Conservation (phyloP, 2,888 invertebrate genomes). For the Pasiphila rectangulata region DNA sequence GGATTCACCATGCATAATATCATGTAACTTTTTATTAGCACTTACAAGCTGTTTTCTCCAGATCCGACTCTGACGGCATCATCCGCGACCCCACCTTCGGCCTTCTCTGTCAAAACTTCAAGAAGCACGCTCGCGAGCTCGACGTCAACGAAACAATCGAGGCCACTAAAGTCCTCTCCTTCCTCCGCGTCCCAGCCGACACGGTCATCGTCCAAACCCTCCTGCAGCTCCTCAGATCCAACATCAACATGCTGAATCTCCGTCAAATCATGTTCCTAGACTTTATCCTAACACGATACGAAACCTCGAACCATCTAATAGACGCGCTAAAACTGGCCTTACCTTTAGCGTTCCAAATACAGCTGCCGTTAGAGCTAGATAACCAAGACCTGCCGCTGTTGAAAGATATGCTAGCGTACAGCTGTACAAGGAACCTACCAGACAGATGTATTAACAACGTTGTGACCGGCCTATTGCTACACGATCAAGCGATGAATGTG, state of each 20-base stretch:
- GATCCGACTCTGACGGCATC: constrained; percentile 61
- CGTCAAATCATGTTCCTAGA: constrained; percentile 83
- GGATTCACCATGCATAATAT: no score
- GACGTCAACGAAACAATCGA: constrained; percentile 79
- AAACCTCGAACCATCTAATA: constrained; percentile 77
- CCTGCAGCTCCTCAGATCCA: constrained; percentile 82
- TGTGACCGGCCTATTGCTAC: constrained; percentile 71
- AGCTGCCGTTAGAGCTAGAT: constrained; percentile 81
- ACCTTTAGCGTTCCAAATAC: constrained; percentile 84
- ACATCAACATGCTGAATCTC: constrained; percentile 81
- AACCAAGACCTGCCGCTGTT: constrained; percentile 72
- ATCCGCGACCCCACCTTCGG: constrained; percentile 79
- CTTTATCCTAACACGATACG: constrained; percentile 77
- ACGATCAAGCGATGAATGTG: constrained; percentile 63
- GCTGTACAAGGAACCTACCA: constrained; percentile 71
- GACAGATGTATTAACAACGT: constrained; percentile 76
- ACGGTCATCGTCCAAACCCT: constrained; percentile 82
- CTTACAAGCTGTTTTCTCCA: background rate
- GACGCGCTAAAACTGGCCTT: constrained; percentile 84
- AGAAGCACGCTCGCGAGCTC: constrained; percentile 75
- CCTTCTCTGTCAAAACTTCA: constrained; percentile 80
- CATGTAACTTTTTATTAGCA: no score
- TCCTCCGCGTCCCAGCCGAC: constrained; percentile 79
- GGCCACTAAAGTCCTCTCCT: constrained; percentile 80
- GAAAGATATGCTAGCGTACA: constrained; percentile 78